phyloP scores from a whole-genome alignment of 2,797 vertebrate species.

The Pempheris klunzingeri region DNA sequence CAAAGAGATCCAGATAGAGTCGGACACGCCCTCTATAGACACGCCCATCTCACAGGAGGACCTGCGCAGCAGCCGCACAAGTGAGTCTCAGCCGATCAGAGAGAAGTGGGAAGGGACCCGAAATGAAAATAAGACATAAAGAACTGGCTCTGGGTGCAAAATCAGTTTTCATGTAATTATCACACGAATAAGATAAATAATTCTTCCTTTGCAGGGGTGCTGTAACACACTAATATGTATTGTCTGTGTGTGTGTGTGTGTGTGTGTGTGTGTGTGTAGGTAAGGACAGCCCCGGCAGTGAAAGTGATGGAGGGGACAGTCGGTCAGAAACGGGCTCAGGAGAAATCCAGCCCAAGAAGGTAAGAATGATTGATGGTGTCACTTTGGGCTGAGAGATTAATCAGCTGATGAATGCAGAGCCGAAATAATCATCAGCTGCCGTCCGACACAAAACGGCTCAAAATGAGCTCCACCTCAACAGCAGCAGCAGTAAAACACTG shows the following conservation, averaged over 20 bases:
- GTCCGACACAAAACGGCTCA: too few species aligned
- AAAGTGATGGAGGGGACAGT: slow-evolving; percentile 95
- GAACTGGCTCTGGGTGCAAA: not conserved
- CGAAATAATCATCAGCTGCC: too few species aligned
- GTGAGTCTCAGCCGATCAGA: slow-evolving; percentile 82
- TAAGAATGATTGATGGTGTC: slow-evolving; percentile 64
- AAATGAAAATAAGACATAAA: not conserved
- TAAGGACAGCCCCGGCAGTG: slow-evolving; percentile 94
- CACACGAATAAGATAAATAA: not conserved
- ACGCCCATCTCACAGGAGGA: slow-evolving; percentile 90
- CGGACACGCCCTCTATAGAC: slow-evolving; percentile 84
- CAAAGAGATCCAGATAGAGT: slow-evolving; percentile 89
- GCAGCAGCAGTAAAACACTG: too few species aligned
- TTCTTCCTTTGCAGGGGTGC: not conserved
- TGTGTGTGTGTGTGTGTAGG: slow-evolving; percentile 59
- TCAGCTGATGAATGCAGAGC: too few species aligned
- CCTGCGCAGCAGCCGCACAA: slow-evolving; percentile 86
- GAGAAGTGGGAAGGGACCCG: not conserved
- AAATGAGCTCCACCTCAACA: too few species aligned
- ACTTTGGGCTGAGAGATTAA: too few species aligned
- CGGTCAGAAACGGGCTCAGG: slow-evolving; percentile 92
- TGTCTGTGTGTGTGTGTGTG: slow-evolving; percentile 10
- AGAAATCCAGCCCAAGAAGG: slow-evolving; percentile 96
- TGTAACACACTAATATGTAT: not conserved
- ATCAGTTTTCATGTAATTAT: not conserved